Base-by-base conservation (phyloP, 2,888 invertebrate species). In the Ormyrus thymus region DNA sequence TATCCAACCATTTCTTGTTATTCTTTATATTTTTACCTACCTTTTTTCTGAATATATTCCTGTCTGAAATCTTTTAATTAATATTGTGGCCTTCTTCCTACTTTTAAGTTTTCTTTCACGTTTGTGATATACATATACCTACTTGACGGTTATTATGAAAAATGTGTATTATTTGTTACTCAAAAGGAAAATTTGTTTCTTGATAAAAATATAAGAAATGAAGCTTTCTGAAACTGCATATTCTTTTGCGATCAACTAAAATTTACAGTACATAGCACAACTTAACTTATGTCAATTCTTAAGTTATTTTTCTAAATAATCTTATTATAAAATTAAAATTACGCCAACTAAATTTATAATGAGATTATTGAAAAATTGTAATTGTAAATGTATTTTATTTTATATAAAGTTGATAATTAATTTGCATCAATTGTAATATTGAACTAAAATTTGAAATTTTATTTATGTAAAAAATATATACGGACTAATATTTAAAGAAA, bases 91-190 rank as follows among this genome's bases (percentile, higher is more conserved):
- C 58, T 66, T 75, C 69, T 56, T 69, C 48, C 69, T 78, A 65
- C 72, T 71, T 78, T 59, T 48, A 6, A 70, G 11, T n/a, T 50
- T 15, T 58, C 65, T 76, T 69, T 76, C 61, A 71, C 29, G 29
- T 70, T 69, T 72, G 68, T 77, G 72, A 66, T 68, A 29, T 4
- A 29, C 29, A 62, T 74, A n/a, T 77, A 55, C 62, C 8, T 61
- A 13, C 6, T 53, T 29, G 43, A 55, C 43, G 50, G 68, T 64
- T 70, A 80, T 76, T 83, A 80, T 72, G 78, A 78, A 79, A 13
- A 53, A 61, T 29, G 29, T 3, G 29, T 29, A 29, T 4, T 29
- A 29, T 4, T 29, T 4, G 29, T 29, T 29, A 4, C 4, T 29
- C 29, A 29, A 29, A 29, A 29, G 29, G 4, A 29, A 29, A 29